phyloP scores from a whole-genome alignment of 2,888 invertebrate species.

The Ischnus inquisitorius region DNA sequence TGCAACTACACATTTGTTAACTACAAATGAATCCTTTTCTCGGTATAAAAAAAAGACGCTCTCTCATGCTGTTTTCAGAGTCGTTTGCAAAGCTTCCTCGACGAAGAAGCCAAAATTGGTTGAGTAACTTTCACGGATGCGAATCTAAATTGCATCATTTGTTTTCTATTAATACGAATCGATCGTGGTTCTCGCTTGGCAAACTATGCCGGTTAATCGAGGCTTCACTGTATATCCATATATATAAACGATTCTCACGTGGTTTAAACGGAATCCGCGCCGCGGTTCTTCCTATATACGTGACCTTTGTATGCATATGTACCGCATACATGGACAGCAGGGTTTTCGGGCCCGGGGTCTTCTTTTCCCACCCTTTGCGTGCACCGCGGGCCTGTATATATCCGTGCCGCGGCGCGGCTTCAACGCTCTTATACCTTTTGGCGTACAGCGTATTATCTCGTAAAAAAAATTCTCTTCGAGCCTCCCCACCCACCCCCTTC shows the following conservation, averaged over 20 bases:
- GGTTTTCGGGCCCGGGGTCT: conserved; percentile 70
- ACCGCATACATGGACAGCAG: conserved; percentile 42
- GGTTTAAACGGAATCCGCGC: conserved; percentile 66
- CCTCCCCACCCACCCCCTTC: not conserved
- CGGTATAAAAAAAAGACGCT: no score
- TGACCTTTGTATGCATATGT: conserved; percentile 66
- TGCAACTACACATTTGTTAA: no score
- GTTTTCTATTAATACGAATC: no score
- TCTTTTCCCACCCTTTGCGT: conserved; percentile 69
- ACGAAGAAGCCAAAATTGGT: no score
- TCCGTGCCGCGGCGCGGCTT: conserved; percentile 47
- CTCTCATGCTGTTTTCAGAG: no score
- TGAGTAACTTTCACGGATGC: no score
- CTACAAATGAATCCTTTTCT: no score
- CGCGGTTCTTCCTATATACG: conserved; percentile 62
- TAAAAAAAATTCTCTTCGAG: conserved; percentile 35
- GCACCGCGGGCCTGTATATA: conserved; percentile 51
- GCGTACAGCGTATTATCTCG: conserved; percentile 66
- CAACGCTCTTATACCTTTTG: conserved; percentile 62
- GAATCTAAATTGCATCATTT: no score
- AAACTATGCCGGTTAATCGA: no score
- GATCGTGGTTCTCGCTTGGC: no score
- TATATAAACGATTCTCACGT: conserved; percentile 68
- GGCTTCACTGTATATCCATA: no score
- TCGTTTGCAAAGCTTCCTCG: no score